Conservation (phyloP, 2,113 vertebrate genomes). For the Emydocephalus ijimae region DNA sequence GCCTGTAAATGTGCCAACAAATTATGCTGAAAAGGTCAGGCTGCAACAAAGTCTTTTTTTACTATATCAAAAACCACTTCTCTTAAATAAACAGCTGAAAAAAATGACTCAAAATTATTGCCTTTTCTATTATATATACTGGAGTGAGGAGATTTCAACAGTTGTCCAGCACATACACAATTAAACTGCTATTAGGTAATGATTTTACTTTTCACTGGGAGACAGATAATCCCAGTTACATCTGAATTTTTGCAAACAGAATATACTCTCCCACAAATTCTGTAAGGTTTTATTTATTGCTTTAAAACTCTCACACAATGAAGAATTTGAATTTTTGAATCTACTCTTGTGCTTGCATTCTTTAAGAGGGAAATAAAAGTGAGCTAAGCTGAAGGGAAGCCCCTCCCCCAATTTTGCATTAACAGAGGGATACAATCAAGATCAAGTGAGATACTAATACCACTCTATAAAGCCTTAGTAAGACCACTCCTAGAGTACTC, state of each 20-base stretch:
- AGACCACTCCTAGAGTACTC: too few relatives aligned
- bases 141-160: background rate
- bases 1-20: slow-evolving; percentile 7
- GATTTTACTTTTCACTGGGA: background rate
- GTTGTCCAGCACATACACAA: background rate
- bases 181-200: background rate
- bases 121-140: background rate
- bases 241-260: background rate
- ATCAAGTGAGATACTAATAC: too few relatives aligned
- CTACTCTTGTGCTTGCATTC: background rate
- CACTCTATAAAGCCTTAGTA: too few relatives aligned
- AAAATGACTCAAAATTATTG: background rate
- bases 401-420: background rate
- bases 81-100: background rate
- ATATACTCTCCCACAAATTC: background rate
- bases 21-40: slow-evolving; percentile 9
- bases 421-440: too few relatives aligned
- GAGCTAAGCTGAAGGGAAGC: background rate
- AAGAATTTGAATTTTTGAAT: background rate
- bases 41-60: background rate
- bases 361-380: background rate
- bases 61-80: background rate
- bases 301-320: background rate
- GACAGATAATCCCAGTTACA: background rate
- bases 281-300: background rate